Base-by-base conservation (phyloP, 2,888 invertebrate species). In the Aspidiotus rigidus region DNA sequence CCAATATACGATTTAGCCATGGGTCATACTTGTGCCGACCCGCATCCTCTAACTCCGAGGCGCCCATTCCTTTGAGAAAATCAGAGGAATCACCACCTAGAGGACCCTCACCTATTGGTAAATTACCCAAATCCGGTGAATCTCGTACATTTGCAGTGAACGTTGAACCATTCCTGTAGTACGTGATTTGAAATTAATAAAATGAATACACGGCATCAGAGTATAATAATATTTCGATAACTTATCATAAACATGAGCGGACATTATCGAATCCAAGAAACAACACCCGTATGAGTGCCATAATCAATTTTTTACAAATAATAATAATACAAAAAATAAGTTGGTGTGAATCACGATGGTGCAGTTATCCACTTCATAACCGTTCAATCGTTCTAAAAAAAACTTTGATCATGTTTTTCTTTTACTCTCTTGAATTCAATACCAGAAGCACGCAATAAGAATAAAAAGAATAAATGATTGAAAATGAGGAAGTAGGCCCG, bases 1-100 rank as follows among this genome's bases (percentile, higher is more conserved):
- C 88, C 74, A 89, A 78, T 70, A 83, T 82, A 74, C 89, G 81
- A 76, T 88, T 86, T 16, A 84, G 79, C 11, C 85, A 80, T 57
- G 88, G 88, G 77, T 87, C 81, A 73, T 81, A 81, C 28, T 28
- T 28, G 5, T 28, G 28, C 28, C 28, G 28, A 72, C 75, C 75
- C 44, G 40, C 54, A 15, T 69, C 61, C 10, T 71, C 70, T 13
- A 70, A 69, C 72, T 72, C 55, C 75, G 75, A 57, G 74, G 74
- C 39, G 76, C 77, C 70, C 74, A 74, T 66, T 75, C 75, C 54
- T 77, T 8, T 62, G n/a, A 42, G 28, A 54, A 55, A 67, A 53
- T 57, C 69, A 0, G 16, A 13, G 0, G 66, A 28, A 7, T 66
- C 66, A 10, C 9, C 55, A 55, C 73, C 71, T 70, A 73, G 63